Evolutionary conservation across 2,113 vertebrate genomes (phyloP).

Genomic region (Calypte anna): DNA sequence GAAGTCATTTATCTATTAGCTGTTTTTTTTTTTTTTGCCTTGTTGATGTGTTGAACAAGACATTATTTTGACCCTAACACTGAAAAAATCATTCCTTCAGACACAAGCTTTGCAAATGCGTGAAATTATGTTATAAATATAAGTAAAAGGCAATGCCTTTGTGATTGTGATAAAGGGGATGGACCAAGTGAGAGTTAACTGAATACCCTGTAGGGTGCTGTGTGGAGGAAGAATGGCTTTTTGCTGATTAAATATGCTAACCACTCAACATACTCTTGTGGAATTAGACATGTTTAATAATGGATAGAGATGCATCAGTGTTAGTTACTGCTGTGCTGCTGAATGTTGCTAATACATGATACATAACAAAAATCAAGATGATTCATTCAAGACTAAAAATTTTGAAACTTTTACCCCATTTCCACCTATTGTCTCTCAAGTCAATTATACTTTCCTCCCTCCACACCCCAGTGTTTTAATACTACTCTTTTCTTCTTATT

Average conservation of each 20-base stretch:
- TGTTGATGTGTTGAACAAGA: not conserved
- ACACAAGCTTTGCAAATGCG: not conserved
- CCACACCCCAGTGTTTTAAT: not conserved
- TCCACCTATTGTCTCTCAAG: not conserved
- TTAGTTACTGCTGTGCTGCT: conserved; percentile 35
- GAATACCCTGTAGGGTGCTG: not conserved
- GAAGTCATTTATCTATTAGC: not conserved
- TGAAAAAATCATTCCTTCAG: not conserved
- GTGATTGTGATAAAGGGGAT: not conserved
- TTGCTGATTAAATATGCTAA: conserved; percentile 45
- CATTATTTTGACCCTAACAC: not conserved
- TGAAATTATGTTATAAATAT: not conserved
- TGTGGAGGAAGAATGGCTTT: not conserved
- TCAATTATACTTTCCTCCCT: not conserved
- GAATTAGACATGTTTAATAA: conserved; percentile 47
- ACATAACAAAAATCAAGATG: conserved; percentile 25
- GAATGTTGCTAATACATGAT: not conserved
- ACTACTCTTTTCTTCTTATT: not conserved
- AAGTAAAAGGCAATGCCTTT: not conserved
- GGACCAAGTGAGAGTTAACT: not conserved
- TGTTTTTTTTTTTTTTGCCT: not conserved
- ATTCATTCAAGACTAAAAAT: not conserved
- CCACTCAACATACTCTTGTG: not conserved
- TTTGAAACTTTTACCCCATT: not conserved
- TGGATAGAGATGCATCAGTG: conserved; percentile 19